Conservation (phyloP, 2,113 vertebrate species). For the Eudorcas thomsonii region DNA sequence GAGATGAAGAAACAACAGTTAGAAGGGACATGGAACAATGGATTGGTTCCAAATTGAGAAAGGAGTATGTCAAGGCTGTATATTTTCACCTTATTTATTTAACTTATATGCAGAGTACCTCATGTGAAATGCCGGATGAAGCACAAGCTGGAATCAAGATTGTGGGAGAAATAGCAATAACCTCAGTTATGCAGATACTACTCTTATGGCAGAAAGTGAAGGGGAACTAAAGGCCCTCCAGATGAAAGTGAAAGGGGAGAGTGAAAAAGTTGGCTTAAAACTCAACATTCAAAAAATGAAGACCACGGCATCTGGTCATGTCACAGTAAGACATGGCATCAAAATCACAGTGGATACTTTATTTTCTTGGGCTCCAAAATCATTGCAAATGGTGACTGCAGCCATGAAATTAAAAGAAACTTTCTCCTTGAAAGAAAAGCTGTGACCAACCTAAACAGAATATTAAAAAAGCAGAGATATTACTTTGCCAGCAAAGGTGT, state of each 20-base stretch:
- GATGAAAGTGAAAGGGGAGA: neutral
- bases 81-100: neutral
- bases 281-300: rapidly evolving
- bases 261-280: neutral
- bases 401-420: neutral
- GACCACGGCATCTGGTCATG: neutral
- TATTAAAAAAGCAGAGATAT: neutral
- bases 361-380: neutral
- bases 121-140: neutral
- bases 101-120: neutral
- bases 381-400: neutral
- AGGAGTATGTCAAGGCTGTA: neutral
- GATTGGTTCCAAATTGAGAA: neutral
- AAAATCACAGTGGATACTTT: neutral
- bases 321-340: neutral
- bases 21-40: neutral
- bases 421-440: neutral
- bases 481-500: neutral
- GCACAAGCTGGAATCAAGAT: neutral
- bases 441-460: neutral
- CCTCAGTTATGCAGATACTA: neutral
- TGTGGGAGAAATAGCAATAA: neutral
- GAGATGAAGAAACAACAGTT: neutral
- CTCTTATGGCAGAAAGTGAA: neutral
- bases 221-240: neutral